phyloP scores from a whole-genome alignment of 1,140 invertebrate species.

The Pemphigus obesinymphae region DNA sequence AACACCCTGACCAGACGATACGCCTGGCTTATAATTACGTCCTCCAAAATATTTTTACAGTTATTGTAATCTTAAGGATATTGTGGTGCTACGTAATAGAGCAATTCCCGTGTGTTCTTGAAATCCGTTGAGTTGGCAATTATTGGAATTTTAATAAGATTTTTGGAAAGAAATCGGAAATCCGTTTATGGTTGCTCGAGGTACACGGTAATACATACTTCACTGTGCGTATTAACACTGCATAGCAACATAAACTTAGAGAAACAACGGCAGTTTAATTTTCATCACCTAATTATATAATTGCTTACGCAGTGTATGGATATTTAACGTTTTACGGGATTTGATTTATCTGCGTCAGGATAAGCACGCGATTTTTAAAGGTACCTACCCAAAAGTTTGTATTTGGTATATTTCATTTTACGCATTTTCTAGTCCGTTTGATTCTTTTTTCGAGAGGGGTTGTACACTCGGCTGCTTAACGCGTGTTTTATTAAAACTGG shows the following conservation, averaged over 20 bases:
- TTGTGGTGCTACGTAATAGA: too few relatives aligned
- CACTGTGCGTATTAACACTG: too few relatives aligned
- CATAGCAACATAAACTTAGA: neutral
- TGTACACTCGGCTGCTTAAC: conserved; percentile 27
- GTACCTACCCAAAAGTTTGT: conserved; percentile 23
- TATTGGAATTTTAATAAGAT: too few relatives aligned
- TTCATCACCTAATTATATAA: neutral
- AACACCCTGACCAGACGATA: too few relatives aligned
- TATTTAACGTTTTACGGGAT: neutral
- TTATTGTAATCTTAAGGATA: too few relatives aligned
- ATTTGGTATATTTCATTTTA: conserved; percentile 1
- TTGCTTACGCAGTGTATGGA: neutral
- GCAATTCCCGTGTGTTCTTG: too few relatives aligned
- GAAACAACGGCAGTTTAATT: neutral
- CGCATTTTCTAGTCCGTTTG: conserved; percentile 35
- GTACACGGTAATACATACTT: too few relatives aligned
- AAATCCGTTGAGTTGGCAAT: too few relatives aligned
- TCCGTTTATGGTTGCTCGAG: too few relatives aligned
- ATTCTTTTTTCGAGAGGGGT: conserved; percentile 28
- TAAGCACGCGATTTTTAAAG: neutral
- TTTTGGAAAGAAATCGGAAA: too few relatives aligned
- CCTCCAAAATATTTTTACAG: too few relatives aligned
- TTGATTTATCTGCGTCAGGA: neutral
- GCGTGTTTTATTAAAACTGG: conserved; percentile 32
- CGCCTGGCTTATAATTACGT: too few relatives aligned